A percentile compares a stretch with the other conserved stretches of the same genome.
These are phyloP conservation scores for Tetragonula carbonaria DNA, from an alignment of 2,888 invertebrate genomes.

Conservation along the genomic window DNA sequence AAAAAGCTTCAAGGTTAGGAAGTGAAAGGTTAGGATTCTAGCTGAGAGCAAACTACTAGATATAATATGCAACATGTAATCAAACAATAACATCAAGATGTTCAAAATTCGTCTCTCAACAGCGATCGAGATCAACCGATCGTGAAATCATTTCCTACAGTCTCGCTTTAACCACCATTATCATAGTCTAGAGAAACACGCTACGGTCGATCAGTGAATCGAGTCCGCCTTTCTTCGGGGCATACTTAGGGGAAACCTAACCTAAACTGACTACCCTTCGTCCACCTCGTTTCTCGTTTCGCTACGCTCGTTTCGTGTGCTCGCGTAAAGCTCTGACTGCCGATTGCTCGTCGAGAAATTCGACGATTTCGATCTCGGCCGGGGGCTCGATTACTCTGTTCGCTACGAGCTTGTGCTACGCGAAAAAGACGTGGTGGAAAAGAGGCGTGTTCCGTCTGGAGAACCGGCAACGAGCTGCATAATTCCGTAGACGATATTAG, in stretches of 20 bases:
- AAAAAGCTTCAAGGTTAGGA: no score
- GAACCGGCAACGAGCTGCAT: constrained; percentile 58
- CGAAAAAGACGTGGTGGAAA: no score
- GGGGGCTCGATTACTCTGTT: constrained; percentile 58
- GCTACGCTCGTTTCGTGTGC: constrained; percentile 26
- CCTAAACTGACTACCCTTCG: constrained; percentile 46
- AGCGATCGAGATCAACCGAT: neutral
- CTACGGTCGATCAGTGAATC: constrained; percentile 33
- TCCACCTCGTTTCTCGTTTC: constrained; percentile 34
- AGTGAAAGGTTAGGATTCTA: no score
- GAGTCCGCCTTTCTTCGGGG: constrained; percentile 7
- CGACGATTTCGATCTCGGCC: constrained; percentile 66
- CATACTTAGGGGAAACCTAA: neutral
- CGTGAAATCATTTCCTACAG: constrained; percentile 46
- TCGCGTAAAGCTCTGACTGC: constrained; percentile 22
- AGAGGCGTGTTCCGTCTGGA: constrained; percentile 13
- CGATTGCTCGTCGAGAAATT: constrained; percentile 43
- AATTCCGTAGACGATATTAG: constrained; percentile 73
- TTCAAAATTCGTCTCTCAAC: neutral
- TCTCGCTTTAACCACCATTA: constrained; percentile 37
- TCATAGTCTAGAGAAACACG: constrained; percentile 17
- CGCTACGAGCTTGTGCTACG: neutral
- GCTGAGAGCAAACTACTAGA: no score
- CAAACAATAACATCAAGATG: no score
- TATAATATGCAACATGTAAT: no score